Evolutionary conservation across 2,888 invertebrate species (phyloP), one percentile per base, ranked within the genome.

Genomic region (Mactromeris polynyma): DNA sequence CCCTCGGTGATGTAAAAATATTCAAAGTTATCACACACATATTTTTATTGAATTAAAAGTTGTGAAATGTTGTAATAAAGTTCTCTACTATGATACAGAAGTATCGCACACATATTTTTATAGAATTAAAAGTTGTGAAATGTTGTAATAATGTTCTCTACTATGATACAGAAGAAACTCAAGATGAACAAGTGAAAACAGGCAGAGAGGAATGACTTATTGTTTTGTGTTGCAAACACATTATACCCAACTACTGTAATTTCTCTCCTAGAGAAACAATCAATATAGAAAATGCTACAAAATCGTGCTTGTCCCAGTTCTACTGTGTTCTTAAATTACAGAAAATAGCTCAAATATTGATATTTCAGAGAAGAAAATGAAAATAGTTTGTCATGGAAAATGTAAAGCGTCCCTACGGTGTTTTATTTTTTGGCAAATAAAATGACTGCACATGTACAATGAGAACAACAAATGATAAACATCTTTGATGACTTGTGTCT

Each of bases 301-400:
- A 82, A 81, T 64, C 77, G 42, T 46, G 82, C 51, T 79, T 88
- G 88, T 85, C 87, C 83, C 79, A 81, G 73, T 87, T 78, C 64
- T 86, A 58, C 79, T 36, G 42, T 80, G 80, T 82, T 92, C 92
- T 92, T 92, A 89, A 92, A 89, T 92, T 92, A 92, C 92, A 86
- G 88, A 78, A 92, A 92, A 92, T 90, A 90, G 92, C 87, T 90
- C 90, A 86, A 87, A 89, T 92, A 92, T 92, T 92, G 92, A 92
- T 90, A 89, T 92, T 92, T 83, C 78, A 31, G 19, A 79, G 85
- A 88, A 89, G 90, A 90, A 92, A 92, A 92, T 87, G 90, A 92
- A 92, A 92, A 87, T 89, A 88, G 90, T 91, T 91, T 91, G 91
- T 90, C 91, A 91, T 90, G 85, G 88, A 90, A 86, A 84, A 86